Conservation (phyloP, 2,888 invertebrate genomes). For the Rhimphoctona megacephalus region DNA sequence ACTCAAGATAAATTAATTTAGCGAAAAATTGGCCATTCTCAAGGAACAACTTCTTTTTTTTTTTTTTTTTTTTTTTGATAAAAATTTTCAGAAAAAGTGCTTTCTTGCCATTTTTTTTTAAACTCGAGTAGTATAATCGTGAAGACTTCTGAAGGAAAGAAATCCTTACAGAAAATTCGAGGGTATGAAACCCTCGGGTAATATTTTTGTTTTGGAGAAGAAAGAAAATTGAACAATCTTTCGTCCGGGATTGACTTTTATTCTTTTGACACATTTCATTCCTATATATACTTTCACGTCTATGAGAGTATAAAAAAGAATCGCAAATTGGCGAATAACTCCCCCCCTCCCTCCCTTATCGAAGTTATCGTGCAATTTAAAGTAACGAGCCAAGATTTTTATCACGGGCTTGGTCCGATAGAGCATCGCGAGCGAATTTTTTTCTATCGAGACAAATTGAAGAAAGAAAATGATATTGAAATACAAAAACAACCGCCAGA, state of each 20-base stretch:
- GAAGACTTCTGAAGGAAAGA: neutral
- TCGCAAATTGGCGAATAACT: constrained; percentile 16
- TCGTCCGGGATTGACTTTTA: neutral
- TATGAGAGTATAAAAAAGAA: neutral
- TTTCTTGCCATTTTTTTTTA: neutral
- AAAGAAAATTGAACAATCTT: neutral
- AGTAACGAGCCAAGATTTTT: constrained; percentile 73
- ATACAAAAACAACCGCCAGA: neutral
- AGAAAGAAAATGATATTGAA: neutral
- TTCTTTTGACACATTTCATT: neutral
- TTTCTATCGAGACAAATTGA: neutral
- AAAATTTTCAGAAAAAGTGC: neutral
- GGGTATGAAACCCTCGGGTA: constrained; percentile 65
- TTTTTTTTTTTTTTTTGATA: neutral
- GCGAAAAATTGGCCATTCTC: neutral
- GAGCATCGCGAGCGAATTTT: constrained; percentile 22
- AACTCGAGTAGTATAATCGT: neutral
- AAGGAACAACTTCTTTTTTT: neutral
- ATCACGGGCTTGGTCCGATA: constrained; percentile 67
- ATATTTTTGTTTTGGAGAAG: neutral
- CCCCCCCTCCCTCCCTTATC: constrained; percentile 56
- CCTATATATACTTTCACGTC: neutral
- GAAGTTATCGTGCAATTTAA: constrained; percentile 81
- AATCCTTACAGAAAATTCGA: constrained; percentile 32
- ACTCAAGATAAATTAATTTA: neutral